Percentiles rank a stretch among this genome's conserved stretches.
These are phyloP conservation scores for Molossus molossus DNA, from an alignment of 2,797 vertebrate genomes.

Conservation along the genomic window DNA sequence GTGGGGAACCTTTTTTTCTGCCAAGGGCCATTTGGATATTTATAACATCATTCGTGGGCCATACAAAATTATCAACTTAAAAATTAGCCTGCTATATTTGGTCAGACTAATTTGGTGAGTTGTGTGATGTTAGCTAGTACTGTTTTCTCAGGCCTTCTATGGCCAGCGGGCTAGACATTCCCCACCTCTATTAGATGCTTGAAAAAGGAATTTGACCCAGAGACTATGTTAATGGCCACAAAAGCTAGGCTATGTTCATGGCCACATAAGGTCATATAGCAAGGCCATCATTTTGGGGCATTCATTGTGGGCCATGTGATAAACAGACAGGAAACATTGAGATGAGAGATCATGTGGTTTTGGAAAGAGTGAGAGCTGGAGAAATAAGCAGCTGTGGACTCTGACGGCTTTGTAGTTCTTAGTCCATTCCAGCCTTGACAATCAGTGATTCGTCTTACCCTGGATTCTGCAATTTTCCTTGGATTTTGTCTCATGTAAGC, in stretches of 20 bases:
- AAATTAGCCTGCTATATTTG: too few relatives aligned
- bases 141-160: too few relatives aligned
- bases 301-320: not conserved
- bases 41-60: too few relatives aligned
- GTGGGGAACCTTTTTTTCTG: too few relatives aligned
- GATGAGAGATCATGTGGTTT: not conserved
- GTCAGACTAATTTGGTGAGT: too few relatives aligned
- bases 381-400: not conserved
- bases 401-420: not conserved
- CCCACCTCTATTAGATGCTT: not conserved
- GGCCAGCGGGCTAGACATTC: too few relatives aligned
- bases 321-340: not conserved
- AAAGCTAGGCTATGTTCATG: not conserved
- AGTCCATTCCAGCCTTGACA: not conserved
- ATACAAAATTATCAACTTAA: too few relatives aligned
- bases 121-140: too few relatives aligned
- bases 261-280: not conserved
- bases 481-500: not conserved
- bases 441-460: not conserved
- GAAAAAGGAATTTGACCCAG: slow-evolving; percentile 8
- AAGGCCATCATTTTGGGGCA: not conserved
- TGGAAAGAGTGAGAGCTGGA: not conserved
- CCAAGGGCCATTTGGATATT: too few relatives aligned
- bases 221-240: not conserved
- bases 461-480: not conserved